A percentile compares a stretch with the other conserved stretches of the same genome.
phyloP scores from a whole-genome alignment of 1,140 invertebrate genomes.

The Belonocnema kinseyi region DNA sequence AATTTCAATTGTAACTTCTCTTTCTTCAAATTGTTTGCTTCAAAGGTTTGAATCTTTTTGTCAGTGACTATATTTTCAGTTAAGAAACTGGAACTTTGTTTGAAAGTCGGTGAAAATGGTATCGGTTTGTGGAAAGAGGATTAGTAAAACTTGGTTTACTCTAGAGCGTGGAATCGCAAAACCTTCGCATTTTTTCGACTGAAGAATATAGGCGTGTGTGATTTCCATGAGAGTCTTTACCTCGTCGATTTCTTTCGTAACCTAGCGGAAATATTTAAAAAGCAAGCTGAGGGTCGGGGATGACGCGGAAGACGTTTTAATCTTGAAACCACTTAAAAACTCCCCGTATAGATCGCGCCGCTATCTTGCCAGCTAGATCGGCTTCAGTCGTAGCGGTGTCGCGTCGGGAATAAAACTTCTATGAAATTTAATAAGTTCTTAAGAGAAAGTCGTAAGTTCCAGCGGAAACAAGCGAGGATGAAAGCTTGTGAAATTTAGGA shows the following conservation, averaged over 20 bases:
- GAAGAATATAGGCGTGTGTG: neutral
- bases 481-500: slow-evolving; percentile 62
- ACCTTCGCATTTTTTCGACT: neutral
- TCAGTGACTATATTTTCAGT: no score
- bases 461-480: slow-evolving; percentile 59
- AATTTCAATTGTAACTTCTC: no score
- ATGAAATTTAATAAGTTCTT: slow-evolving; percentile 73
- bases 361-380: slow-evolving; percentile 62
- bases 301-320: slow-evolving; percentile 63
- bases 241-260: slow-evolving; percentile 41
- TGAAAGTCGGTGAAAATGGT: no score
- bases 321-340: slow-evolving; percentile 69
- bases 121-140: no score
- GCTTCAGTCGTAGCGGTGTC: slow-evolving; percentile 52
- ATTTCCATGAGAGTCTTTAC: slow-evolving; percentile 30
- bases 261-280: slow-evolving; percentile 47
- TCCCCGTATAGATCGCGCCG: slow-evolving; percentile 62
- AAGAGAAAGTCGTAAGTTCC: slow-evolving; percentile 64
- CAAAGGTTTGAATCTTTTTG: no score
- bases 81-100: no score
- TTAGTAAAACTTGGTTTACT: no score
- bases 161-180: no score
- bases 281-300: slow-evolving; percentile 29
- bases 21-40: no score
- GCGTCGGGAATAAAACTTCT: slow-evolving; percentile 67